phyloP scores from a whole-genome alignment of 2,797 vertebrate species.

The Melanogrammus aeglefinus region DNA sequence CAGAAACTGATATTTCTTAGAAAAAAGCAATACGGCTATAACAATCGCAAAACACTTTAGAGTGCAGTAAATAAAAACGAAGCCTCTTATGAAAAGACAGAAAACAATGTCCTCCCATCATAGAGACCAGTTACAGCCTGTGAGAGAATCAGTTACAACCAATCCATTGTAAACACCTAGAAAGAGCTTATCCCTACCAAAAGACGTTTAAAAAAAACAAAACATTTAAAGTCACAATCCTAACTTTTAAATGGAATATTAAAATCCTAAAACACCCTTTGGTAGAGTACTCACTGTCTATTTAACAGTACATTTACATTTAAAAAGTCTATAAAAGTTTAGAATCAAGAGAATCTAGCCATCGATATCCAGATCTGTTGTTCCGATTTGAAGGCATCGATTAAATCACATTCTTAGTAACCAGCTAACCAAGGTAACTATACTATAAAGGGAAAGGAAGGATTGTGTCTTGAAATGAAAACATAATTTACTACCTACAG shows the following conservation, averaged over 20 bases:
- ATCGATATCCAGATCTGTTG: conserved; percentile 47
- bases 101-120: background rate
- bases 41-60: background rate
- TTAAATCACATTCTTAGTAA: conserved; percentile 54
- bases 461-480: conserved; percentile 48
- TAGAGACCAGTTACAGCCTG: background rate
- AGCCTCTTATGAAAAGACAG: background rate
- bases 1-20: conserved; percentile 37
- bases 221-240: conserved; percentile 51
- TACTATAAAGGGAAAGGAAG: conserved; percentile 22
- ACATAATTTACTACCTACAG: conserved; percentile 24
- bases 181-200: background rate
- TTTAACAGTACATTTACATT: conserved; percentile 32
- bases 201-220: background rate
- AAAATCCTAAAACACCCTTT: conserved; percentile 37
- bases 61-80: background rate
- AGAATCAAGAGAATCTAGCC: conserved; percentile 18
- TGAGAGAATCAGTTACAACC: background rate
- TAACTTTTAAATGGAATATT: conserved; percentile 27
- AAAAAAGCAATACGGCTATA: conserved; percentile 4
- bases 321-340: conserved; percentile 9
- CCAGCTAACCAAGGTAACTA: conserved; percentile 42
- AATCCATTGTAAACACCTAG: background rate
- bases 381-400: conserved; percentile 48
- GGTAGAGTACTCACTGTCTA: conserved; percentile 26